Conservation (phyloP, 2,888 invertebrate species). For the Drosophila birchii region DNA sequence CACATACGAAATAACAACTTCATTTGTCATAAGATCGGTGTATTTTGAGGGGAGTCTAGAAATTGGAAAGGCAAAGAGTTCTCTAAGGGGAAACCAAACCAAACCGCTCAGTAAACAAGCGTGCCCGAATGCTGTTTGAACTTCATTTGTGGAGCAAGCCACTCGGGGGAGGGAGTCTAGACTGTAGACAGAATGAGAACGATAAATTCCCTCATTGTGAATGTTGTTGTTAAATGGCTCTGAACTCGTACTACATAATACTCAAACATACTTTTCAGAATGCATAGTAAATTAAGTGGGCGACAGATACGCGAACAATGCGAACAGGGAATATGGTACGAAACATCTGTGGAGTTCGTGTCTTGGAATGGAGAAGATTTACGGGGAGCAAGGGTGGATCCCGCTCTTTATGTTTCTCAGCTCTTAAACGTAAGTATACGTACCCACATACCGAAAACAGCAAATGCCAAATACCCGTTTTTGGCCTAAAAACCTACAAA, state of each 20-base stretch:
- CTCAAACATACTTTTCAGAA: constrained; percentile 33
- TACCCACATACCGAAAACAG: constrained; percentile 41
- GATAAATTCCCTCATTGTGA: constrained; percentile 38
- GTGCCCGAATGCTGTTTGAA: constrained; percentile 63
- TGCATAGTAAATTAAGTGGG: constrained; percentile 54
- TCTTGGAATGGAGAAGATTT: constrained; percentile 21
- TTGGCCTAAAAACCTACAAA: constrained; percentile 76
- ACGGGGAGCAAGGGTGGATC: constrained; percentile 20
- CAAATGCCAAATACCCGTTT: constrained; percentile 63
- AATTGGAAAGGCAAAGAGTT: not conserved
- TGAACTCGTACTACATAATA: constrained; percentile 18
- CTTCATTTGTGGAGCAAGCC: constrained; percentile 57
- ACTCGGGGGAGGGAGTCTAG: constrained; percentile 23
- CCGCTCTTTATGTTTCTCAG: constrained; percentile 6
- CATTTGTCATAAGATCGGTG: constrained; percentile 64
- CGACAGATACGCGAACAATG: constrained; percentile 34
- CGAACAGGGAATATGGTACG: constrained; percentile 7
- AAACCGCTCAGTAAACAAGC: constrained; percentile 52
- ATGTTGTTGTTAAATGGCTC: constrained; percentile 12
- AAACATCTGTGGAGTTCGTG: constrained; percentile 35
- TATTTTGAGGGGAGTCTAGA: constrained; percentile 4
- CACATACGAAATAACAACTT: constrained; percentile 63
- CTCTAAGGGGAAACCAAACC: not conserved
- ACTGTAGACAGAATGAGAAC: constrained; percentile 25
- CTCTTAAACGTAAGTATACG: not conserved